These are phyloP conservation scores for Aphodius granarius DNA, from an alignment of 2,888 invertebrate genomes.

Conservation along the genomic window DNA sequence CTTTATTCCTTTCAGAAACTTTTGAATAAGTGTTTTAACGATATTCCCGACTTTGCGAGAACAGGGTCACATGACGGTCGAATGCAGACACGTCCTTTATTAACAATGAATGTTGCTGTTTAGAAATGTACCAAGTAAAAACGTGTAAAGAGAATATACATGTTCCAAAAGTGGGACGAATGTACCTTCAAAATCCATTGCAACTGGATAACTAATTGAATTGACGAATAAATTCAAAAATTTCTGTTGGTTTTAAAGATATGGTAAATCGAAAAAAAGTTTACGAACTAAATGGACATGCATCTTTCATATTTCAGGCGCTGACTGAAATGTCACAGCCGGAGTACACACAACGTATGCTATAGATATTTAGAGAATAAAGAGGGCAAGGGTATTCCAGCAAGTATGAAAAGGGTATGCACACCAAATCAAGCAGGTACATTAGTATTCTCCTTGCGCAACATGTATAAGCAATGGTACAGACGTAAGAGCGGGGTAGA, in stretches of 20 bases:
- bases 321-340: conserved; percentile 46
- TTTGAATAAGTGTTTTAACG: too few species aligned
- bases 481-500: background rate
- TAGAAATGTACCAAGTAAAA: too few species aligned
- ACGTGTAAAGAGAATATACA: too few species aligned
- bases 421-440: conserved; percentile 34
- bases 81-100: too few species aligned
- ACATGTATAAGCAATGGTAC: conserved; percentile 7
- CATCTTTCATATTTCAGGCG: conserved; percentile 40
- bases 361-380: conserved; percentile 21
- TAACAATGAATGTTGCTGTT: too few species aligned
- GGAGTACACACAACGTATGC: conserved; percentile 25
- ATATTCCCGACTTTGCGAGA: too few species aligned
- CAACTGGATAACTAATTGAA: too few species aligned
- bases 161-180: too few species aligned
- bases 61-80: too few species aligned
- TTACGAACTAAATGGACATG: background rate
- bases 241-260: background rate
- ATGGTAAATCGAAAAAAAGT: background rate
- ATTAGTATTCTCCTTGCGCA: background rate
- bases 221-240: background rate
- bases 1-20: too few species aligned
- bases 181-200: background rate
- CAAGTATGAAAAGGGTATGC: conserved; percentile 29
- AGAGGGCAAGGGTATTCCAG: conserved; percentile 21